Conservation (phyloP, 2,797 vertebrate species). For the Siniperca scherzeri region DNA sequence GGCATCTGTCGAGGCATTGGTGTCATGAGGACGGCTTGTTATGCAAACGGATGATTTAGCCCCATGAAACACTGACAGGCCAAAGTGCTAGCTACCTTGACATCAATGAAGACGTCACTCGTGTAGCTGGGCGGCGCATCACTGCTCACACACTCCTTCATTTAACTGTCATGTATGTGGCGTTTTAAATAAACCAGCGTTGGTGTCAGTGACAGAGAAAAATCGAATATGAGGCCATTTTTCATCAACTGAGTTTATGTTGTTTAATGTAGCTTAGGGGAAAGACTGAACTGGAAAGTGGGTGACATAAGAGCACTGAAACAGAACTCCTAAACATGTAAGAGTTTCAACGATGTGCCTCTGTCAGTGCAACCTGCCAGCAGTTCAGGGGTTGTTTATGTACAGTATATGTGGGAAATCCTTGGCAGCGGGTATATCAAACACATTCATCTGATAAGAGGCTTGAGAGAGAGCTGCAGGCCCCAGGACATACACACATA, state of each 20-base stretch:
- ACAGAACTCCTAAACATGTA: constrained; percentile 74
- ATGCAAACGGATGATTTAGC: constrained; percentile 69
- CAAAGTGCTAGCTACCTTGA: constrained; percentile 52
- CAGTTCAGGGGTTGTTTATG: constrained; percentile 75
- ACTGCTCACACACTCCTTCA: constrained; percentile 10
- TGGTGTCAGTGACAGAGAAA: constrained; percentile 32
- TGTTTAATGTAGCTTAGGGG: constrained; percentile 40
- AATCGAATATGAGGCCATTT: constrained; percentile 41
- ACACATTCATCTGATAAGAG: constrained; percentile 87
- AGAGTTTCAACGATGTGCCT: constrained; percentile 41
- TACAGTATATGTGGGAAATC: constrained; percentile 76
- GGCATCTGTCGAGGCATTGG: constrained; percentile 73
- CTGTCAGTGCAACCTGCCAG: constrained; percentile 18
- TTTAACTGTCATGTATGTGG: constrained; percentile 15
- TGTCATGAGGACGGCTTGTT: constrained; percentile 71
- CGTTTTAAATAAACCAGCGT: constrained; percentile 39
- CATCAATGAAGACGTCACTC: constrained; percentile 62
- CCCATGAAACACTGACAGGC: constrained; percentile 61
- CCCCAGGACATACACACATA: constrained; percentile 60
- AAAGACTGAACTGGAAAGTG: constrained; percentile 41
- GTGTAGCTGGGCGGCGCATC: neutral
- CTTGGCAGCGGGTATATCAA: constrained; percentile 82
- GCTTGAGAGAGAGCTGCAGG: constrained; percentile 55
- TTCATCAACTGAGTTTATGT: constrained; percentile 44
- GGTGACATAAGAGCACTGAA: constrained; percentile 62